phyloP scores from a whole-genome alignment of 2,888 invertebrate species.

The Cephus spinipes region DNA sequence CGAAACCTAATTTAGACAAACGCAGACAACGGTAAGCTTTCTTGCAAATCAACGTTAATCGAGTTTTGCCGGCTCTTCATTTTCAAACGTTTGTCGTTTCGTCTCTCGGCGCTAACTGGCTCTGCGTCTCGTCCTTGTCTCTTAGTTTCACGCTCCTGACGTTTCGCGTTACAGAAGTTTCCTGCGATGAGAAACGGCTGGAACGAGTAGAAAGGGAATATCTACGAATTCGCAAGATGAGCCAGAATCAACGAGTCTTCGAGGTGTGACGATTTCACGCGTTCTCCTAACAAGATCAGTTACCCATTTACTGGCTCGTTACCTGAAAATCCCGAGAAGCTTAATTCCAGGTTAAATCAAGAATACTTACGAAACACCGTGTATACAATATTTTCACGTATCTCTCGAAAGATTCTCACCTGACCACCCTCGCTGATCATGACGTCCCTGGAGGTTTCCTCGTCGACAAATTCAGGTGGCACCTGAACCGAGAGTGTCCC shows the following conservation, averaged over 20 bases:
- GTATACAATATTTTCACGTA: not conserved
- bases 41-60: conserved; percentile 6
- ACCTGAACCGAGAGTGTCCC: conserved; percentile 88
- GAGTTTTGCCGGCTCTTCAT: conserved; percentile 67
- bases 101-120: not conserved
- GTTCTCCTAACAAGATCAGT: not conserved
- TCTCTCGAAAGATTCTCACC: conserved; percentile 37
- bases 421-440: conserved; percentile 87
- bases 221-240: not conserved
- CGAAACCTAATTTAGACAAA: conserved; percentile 1
- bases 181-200: not conserved
- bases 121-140: not conserved
- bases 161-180: not conserved
- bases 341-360: not conserved
- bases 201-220: not conserved
- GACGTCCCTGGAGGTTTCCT: conserved; percentile 90
- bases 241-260: not conserved
- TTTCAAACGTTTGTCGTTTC: conserved; percentile 63
- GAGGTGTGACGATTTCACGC: not conserved
- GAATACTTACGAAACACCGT: not conserved
- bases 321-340: not conserved
- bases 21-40: not conserved
- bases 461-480: conserved; percentile 90
- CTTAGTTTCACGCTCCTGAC: not conserved
- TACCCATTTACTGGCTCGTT: not conserved